phyloP scores from a whole-genome alignment of 2,113 vertebrate species.

The Amazona vittata region DNA sequence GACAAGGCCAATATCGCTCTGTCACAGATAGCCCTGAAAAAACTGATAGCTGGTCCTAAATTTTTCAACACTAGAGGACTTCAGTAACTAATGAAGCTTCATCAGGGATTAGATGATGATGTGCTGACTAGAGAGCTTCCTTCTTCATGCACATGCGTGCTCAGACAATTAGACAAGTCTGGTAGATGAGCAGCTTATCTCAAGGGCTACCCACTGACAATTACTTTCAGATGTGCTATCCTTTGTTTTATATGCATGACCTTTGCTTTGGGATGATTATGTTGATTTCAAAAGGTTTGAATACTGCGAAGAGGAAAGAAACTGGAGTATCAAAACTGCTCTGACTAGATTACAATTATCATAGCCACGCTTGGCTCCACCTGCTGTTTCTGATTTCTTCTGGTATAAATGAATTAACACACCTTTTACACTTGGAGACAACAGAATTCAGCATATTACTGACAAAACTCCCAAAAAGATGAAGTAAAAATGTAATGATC shows the following conservation, averaged over 20 bases:
- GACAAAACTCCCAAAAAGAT: not conserved
- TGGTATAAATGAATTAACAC: not conserved
- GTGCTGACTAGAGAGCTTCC: not conserved
- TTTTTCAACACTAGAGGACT: not conserved
- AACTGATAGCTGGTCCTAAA: not conserved
- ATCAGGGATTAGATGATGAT: not conserved
- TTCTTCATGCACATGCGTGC: fast-evolving
- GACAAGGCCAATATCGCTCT: not conserved
- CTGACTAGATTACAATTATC: not conserved
- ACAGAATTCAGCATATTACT: not conserved
- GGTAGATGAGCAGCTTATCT: not conserved
- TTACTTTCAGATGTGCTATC: not conserved
- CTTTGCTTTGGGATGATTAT: not conserved
- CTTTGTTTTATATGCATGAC: not conserved
- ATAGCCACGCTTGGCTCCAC: not conserved
- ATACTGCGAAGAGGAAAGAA: not conserved
- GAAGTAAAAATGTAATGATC: not conserved
- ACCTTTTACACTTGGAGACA: not conserved
- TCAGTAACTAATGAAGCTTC: not conserved
- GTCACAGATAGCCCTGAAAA: not conserved
- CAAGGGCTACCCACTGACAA: not conserved
- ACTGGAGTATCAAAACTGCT: not conserved
- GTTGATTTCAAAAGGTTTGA: not conserved
- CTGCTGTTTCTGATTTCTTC: not conserved
- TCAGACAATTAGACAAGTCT: not conserved